Percentiles rank a stretch among this genome's conserved stretches.
Conservation (phyloP, 1,140 invertebrate species). For the Diachasma alloeum region DNA sequence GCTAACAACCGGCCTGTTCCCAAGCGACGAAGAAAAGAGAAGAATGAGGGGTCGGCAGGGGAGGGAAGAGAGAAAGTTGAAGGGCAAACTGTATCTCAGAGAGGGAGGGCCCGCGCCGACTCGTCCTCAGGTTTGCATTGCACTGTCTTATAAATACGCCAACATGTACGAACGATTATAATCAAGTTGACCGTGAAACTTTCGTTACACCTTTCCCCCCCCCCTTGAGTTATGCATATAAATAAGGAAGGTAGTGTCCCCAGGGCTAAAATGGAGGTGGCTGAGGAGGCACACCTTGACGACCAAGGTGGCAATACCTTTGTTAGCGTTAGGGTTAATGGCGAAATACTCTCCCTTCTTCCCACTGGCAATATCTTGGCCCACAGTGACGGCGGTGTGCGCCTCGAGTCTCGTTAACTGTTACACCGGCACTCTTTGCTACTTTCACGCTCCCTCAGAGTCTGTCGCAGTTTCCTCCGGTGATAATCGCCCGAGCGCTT, state of each 20-base stretch:
- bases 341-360: conserved; percentile 23
- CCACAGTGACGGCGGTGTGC: too few species aligned
- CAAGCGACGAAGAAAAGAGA: conserved; percentile 2
- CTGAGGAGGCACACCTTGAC: background rate
- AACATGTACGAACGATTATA: conserved; percentile 30
- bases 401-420: too few species aligned
- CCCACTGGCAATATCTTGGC: background rate
- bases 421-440: too few species aligned
- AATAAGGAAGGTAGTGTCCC: conserved; percentile 54
- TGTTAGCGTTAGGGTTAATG: conserved; percentile 58
- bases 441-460: too few species aligned
- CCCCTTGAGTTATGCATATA: conserved; percentile 60
- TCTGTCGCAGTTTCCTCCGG: too few species aligned
- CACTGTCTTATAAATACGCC: conserved; percentile 2
- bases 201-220: conserved; percentile 54
- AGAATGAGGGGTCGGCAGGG: background rate
- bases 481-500: too few species aligned
- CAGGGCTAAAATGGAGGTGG: conserved; percentile 25
- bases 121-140: conserved; percentile 1
- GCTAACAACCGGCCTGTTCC: conserved; percentile 16
- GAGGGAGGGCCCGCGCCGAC: background rate
- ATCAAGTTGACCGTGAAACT: conserved; percentile 53
- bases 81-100: background rate
- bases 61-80: background rate
- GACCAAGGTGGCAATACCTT: conserved; percentile 54